A percentile compares a stretch with the other conserved stretches of the same genome.
Evolutionary conservation across 2,888 invertebrate species (phyloP).

Genomic region (Nephrotoma guestfalica): DNA sequence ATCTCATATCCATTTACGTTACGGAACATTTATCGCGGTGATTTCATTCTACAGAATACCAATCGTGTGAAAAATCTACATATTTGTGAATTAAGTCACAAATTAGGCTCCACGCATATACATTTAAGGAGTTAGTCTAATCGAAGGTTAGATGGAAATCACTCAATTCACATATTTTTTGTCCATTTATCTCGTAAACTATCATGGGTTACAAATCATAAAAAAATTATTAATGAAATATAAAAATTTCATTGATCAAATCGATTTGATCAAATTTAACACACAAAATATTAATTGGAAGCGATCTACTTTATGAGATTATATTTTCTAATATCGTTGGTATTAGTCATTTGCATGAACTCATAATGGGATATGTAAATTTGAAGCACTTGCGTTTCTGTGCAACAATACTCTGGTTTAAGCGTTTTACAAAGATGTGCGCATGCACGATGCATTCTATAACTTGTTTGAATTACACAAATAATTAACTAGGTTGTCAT

Average conservation of each 20-base stretch:
- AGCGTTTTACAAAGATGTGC: neutral
- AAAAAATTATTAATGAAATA: neutral
- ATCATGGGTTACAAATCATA: neutral
- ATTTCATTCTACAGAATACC: neutral
- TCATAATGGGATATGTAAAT: neutral
- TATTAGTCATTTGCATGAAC: neutral
- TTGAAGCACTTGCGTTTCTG: neutral
- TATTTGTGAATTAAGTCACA: neutral
- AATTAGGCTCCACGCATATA: neutral
- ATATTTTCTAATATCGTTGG: neutral
- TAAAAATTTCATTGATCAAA: neutral
- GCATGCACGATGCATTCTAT: neutral
- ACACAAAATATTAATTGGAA: neutral
- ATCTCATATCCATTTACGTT: no score
- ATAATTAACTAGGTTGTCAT: neutral
- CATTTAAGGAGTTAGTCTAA: neutral
- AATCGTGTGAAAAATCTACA: no score
- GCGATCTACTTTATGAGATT: neutral
- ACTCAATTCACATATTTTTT: neutral
- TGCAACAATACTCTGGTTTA: neutral
- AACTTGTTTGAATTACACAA: neutral
- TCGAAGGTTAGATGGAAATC: neutral
- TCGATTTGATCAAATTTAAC: neutral
- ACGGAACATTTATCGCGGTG: neutral
- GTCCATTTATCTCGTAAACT: neutral